Percentiles rank a stretch among this genome's conserved stretches.
These are phyloP conservation scores for Actinostola sp. DNA, from an alignment of 92 coral and sea anemone species.

Conservation along the genomic window DNA sequence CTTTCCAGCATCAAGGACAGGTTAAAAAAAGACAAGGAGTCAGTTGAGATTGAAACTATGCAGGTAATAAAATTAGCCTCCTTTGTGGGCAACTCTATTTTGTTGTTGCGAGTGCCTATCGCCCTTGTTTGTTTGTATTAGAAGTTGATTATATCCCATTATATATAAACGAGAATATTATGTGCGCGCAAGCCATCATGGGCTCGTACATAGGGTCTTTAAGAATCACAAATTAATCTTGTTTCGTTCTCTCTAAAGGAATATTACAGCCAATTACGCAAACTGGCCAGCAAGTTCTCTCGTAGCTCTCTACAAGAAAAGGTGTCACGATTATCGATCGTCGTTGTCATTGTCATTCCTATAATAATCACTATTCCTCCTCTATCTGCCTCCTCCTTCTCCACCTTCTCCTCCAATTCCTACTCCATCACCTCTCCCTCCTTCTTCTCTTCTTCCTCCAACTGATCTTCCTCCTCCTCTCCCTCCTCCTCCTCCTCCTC, in stretches of 20 bases:
- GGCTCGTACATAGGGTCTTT: too few species aligned
- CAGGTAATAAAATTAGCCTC: too few species aligned
- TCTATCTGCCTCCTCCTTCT: neutral
- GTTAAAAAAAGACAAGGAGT: slow-evolving; percentile 70
- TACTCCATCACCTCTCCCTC: neutral
- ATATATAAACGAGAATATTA: too few species aligned
- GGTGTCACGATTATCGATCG: slow-evolving; percentile 32
- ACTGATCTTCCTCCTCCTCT: neutral
- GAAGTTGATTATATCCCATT: too few species aligned
- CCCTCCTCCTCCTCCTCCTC: neutral
- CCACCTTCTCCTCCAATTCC: neutral
- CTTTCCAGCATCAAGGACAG: slow-evolving; percentile 71
- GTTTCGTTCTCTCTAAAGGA: slow-evolving; percentile 42
- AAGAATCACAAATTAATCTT: neutral
- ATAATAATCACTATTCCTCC: neutral
- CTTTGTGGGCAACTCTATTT: neutral
- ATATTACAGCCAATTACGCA: slow-evolving; percentile 78
- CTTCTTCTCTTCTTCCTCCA: neutral
- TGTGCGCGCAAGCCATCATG: too few species aligned
- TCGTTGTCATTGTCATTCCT: neutral
- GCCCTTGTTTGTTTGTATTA: too few species aligned
- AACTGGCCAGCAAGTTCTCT: slow-evolving; percentile 83
- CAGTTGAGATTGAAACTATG: slow-evolving; percentile 81
- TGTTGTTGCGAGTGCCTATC: neutral
- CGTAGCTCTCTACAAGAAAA: slow-evolving; percentile 78